Conservation (phyloP, 1,140 invertebrate species). For the Vollenhovia emeryi region DNA sequence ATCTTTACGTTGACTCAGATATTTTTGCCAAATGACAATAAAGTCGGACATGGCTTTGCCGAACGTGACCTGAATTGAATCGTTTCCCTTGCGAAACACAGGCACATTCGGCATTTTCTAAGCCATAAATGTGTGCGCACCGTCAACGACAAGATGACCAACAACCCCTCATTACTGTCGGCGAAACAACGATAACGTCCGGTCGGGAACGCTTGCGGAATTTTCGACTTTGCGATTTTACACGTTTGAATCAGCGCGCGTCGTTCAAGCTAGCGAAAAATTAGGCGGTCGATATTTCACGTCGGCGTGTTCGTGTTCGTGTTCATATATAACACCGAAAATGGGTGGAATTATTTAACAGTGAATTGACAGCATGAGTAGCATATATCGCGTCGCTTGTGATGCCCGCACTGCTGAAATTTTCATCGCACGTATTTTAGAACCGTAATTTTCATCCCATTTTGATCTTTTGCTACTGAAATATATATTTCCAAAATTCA, state of each 20-base stretch:
- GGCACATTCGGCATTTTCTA: constrained; percentile 38
- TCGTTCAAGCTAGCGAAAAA: not conserved
- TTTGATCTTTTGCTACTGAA: not conserved
- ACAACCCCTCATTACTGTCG: not conserved
- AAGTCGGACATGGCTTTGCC: constrained; percentile 57
- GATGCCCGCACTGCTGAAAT: not conserved
- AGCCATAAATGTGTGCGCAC: constrained; percentile 37
- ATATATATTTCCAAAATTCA: not conserved
- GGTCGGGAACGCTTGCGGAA: not conserved
- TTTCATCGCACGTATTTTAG: not conserved
- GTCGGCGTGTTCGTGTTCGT: too few relatives aligned
- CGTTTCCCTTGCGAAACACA: not conserved
- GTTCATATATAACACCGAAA: not conserved
- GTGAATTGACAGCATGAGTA: not conserved
- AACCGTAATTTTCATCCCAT: not conserved
- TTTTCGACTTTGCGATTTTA: constrained; percentile 7
- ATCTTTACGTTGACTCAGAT: constrained; percentile 52
- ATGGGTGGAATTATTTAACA: constrained; percentile 31
- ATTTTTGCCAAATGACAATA: constrained; percentile 66
- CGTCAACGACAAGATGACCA: constrained; percentile 27
- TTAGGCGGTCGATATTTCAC: constrained; percentile 18
- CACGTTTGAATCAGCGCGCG: not conserved
- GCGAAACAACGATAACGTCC: not conserved
- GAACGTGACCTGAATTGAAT: constrained; percentile 63
- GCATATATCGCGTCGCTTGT: not conserved